Percentiles rank a stretch among this genome's conserved stretches.
These are phyloP conservation scores for Sparus aurata DNA, from an alignment of 2,797 vertebrate species.

Conservation along the genomic window DNA sequence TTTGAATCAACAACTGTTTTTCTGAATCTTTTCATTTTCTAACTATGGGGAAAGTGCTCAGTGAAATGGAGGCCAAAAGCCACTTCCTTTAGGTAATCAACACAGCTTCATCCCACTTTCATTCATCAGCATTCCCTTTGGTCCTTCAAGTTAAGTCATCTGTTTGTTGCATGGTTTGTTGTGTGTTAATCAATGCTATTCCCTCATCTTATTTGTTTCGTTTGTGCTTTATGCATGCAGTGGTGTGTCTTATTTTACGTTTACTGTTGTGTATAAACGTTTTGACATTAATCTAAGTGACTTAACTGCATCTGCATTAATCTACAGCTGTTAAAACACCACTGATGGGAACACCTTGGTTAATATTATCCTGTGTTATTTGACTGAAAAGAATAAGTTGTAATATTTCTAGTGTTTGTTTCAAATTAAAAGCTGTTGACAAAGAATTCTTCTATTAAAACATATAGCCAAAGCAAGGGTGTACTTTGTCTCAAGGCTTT, in stretches of 20 bases:
- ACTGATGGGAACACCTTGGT: slow-evolving; percentile 1
- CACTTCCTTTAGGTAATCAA: background rate
- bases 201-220: background rate
- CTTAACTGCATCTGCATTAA: background rate
- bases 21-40: slow-evolving; percentile 14
- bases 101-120: background rate
- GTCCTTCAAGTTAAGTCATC: background rate
- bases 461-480: background rate
- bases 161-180: slow-evolving; percentile 40
- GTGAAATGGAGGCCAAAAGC: background rate
- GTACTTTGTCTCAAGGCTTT: background rate
- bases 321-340: background rate
- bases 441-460: slow-evolving; percentile 33
- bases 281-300: background rate
- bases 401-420: slow-evolving; percentile 9
- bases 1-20: background rate
- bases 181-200: background rate
- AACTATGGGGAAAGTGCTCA: background rate
- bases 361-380: background rate
- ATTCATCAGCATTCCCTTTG: background rate
- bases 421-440: slow-evolving; percentile 17
- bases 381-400: background rate
- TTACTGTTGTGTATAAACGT: slow-evolving; percentile 2
- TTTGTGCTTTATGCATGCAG: slow-evolving; percentile 35
- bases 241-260: background rate